These are phyloP conservation scores for Endomychus coccineus DNA, from an alignment of 2,888 invertebrate species.

Conservation along the genomic window DNA sequence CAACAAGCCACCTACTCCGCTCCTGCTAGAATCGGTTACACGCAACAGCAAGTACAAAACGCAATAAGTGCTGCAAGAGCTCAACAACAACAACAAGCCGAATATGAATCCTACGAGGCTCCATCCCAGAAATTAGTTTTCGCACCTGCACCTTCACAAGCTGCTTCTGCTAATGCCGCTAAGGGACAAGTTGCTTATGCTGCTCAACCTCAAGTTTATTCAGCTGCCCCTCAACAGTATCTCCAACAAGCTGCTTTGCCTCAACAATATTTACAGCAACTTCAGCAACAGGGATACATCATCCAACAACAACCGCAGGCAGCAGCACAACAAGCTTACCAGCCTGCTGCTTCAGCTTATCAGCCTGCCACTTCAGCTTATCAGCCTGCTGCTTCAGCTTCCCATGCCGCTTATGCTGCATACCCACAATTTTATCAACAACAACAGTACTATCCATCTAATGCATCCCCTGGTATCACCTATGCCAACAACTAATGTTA, in stretches of 20 bases:
- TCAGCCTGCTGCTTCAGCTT: slow-evolving; percentile 14
- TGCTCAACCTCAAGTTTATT: slow-evolving; percentile 13
- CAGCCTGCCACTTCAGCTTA: slow-evolving; percentile 15
- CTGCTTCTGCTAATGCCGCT: slow-evolving; percentile 1
- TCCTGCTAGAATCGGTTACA: neutral
- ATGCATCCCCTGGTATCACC: neutral
- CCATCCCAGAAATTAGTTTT: slow-evolving; percentile 12
- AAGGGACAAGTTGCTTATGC: too few relatives aligned
- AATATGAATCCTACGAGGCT: slow-evolving; percentile 13
- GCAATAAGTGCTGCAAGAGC: neutral
- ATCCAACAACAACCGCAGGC: slow-evolving; percentile 9
- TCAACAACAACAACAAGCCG: slow-evolving; percentile 10
- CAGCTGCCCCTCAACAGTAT: slow-evolving; percentile 17
- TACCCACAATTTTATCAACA: slow-evolving; percentile 18
- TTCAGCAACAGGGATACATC: slow-evolving; percentile 8
- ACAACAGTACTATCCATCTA: slow-evolving; percentile 8
- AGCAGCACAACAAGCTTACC: too few relatives aligned
- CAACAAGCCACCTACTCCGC: slow-evolving; percentile 6
- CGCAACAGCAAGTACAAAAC: neutral
- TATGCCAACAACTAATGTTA: too few relatives aligned
- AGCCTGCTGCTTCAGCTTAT: slow-evolving; percentile 12
- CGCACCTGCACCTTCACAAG: slow-evolving; percentile 3
- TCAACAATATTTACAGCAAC: slow-evolving; percentile 9
- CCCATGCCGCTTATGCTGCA: slow-evolving; percentile 14
- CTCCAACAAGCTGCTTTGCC: slow-evolving; percentile 15